A percentile compares a stretch with the other conserved stretches of the same genome.
Conservation (phyloP, 92 coral and sea anemone species). For the Parazoanthus darwini region DNA sequence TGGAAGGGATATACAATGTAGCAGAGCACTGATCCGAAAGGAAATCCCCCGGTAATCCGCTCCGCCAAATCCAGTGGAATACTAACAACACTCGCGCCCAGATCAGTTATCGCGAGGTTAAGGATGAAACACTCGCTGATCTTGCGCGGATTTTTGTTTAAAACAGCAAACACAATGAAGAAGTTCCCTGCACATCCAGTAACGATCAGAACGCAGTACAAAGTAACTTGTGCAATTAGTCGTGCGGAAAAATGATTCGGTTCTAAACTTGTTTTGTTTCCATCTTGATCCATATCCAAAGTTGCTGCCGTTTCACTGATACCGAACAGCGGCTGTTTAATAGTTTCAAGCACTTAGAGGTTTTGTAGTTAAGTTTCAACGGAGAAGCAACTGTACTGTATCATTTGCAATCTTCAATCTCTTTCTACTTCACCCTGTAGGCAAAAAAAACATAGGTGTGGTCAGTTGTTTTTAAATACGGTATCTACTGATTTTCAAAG, state of each 20-base stretch:
- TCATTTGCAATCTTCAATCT: not conserved
- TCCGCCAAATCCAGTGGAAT: conserved; percentile 85
- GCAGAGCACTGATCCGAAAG: conserved; percentile 86
- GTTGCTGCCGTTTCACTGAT: no score
- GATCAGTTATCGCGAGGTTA: conserved; percentile 85
- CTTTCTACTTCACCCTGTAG: not conserved
- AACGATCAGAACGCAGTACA: conserved; percentile 64
- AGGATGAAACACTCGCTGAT: conserved; percentile 87
- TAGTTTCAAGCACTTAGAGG: no score
- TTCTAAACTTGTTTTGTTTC: conserved; percentile 1
- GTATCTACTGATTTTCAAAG: not conserved
- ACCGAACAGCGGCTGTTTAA: no score
- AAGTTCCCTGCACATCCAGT: conserved; percentile 78
- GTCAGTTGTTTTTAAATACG: not conserved
- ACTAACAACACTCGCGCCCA: conserved; percentile 74
- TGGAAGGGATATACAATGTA: conserved; percentile 86
- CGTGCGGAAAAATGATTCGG: not conserved
- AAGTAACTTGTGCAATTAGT: conserved; percentile 51
- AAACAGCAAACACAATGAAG: conserved; percentile 58
- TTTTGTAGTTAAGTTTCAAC: no score
- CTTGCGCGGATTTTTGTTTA: conserved; percentile 63
- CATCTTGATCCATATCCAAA: conserved; percentile 18
- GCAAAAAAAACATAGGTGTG: not conserved
- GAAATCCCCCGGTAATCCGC: conserved; percentile 68
- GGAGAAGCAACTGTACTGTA: not conserved